Evolutionary conservation across 2,113 vertebrate species (phyloP).

Genomic region (Sarotherodon lohbergeri): DNA sequence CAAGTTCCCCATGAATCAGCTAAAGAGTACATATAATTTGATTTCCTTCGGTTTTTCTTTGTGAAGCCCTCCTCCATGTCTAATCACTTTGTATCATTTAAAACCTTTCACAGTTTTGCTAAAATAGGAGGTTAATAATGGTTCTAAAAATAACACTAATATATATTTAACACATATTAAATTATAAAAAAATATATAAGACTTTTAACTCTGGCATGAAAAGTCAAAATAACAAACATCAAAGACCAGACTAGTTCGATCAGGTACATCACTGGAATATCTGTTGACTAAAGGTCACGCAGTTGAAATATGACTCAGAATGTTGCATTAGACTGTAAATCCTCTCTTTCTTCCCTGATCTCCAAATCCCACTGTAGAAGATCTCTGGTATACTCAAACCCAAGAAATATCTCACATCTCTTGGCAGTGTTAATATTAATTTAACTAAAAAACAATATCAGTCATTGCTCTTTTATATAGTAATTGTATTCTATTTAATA

Average conservation of each 20-base stretch:
- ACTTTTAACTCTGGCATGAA: neutral
- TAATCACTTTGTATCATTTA: neutral
- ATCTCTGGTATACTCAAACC: neutral
- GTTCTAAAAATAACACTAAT: neutral
- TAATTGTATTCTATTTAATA: neutral
- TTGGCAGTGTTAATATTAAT: neutral
- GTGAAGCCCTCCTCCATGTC: neutral
- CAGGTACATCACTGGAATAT: neutral
- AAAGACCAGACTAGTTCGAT: neutral
- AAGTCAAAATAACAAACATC: neutral
- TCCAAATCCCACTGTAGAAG: neutral
- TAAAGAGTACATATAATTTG: neutral
- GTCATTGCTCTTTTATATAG: neutral
- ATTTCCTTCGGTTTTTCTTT: neutral
- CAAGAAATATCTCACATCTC: neutral
- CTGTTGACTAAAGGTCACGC: neutral
- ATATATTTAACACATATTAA: neutral
- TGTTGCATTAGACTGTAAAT: neutral
- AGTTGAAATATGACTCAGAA: neutral
- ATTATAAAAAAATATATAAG: neutral
- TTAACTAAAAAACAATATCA: neutral
- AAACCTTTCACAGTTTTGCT: neutral
- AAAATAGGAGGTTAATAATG: neutral
- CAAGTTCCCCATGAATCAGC: neutral
- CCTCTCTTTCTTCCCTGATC: neutral